Evolutionary conservation across 2,113 vertebrate species (phyloP).

Genomic region (Pterocles burchelli): DNA sequence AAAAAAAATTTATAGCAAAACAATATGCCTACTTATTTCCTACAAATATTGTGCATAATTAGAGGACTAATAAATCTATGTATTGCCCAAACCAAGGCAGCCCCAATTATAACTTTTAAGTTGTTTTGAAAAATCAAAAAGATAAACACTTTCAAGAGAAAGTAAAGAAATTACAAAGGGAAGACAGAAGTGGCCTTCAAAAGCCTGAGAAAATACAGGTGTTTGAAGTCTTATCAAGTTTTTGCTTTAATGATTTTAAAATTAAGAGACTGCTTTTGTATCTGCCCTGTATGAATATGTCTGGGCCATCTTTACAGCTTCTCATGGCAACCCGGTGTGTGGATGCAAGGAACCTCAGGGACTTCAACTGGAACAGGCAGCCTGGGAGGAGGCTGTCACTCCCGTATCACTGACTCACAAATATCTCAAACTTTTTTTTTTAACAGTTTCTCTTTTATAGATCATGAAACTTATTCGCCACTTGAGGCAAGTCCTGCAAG

Average conservation of each 20-base stretch:
- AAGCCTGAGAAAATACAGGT: background rate
- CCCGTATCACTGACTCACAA: background rate
- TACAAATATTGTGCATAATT: background rate
- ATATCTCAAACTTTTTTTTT: background rate
- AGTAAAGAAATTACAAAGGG: background rate
- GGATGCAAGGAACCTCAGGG: background rate
- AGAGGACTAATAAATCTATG: background rate
- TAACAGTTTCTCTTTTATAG: background rate
- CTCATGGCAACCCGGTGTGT: background rate
- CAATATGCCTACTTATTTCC: background rate
- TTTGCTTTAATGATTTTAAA: background rate
- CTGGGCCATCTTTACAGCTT: background rate
- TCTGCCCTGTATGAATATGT: background rate
- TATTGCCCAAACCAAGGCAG: background rate
- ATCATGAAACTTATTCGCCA: background rate
- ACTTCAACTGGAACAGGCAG: background rate
- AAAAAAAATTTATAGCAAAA: background rate
- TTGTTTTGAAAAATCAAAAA: background rate
- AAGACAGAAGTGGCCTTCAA: background rate
- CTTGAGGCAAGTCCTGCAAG: background rate
- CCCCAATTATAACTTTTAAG: background rate
- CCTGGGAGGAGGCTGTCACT: background rate
- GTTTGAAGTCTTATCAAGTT: background rate
- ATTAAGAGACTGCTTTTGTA: background rate
- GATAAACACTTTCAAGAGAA: background rate